Conservation (phyloP, 1,140 invertebrate species). For the Megathymus violae region DNA sequence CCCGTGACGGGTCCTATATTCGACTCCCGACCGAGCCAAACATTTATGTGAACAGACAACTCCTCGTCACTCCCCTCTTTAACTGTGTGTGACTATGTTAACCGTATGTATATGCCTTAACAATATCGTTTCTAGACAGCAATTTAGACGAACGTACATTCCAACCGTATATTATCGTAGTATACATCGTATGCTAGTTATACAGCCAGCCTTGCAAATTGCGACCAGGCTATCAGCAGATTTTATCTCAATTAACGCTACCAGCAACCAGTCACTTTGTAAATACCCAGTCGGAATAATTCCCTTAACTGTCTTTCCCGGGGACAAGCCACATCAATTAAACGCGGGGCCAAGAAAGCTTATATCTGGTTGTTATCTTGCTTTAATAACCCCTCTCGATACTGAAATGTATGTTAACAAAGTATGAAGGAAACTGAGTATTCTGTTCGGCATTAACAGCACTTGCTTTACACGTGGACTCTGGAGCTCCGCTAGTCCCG, state of each 20-base stretch:
- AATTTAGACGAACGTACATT: not conserved
- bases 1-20: too few species aligned
- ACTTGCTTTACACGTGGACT: too few species aligned
- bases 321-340: slow-evolving; percentile 22
- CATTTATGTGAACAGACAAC: too few species aligned
- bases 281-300: slow-evolving; percentile 30
- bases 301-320: slow-evolving; percentile 13
- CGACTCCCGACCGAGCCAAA: too few species aligned
- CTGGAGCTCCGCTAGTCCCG: too few species aligned
- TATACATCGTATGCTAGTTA: too few species aligned
- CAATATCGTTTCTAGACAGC: too few species aligned
- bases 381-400: not conserved
- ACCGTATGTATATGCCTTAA: too few species aligned
- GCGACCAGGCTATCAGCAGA: slow-evolving; percentile 20
- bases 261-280: slow-evolving; percentile 32
- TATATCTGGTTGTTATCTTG: not conserved
- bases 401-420: not conserved
- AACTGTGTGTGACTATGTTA: too few species aligned
- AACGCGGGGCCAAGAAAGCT: slow-evolving; percentile 4
- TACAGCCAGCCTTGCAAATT: slow-evolving; percentile 32
- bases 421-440: too few species aligned
- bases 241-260: slow-evolving; percentile 41
- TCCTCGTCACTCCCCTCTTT: too few species aligned
- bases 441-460: too few species aligned
- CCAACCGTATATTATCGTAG: slow-evolving; percentile 9